Evolutionary conservation across 2,113 vertebrate genomes (phyloP).

Genomic region (Callospermophilus lateralis): DNA sequence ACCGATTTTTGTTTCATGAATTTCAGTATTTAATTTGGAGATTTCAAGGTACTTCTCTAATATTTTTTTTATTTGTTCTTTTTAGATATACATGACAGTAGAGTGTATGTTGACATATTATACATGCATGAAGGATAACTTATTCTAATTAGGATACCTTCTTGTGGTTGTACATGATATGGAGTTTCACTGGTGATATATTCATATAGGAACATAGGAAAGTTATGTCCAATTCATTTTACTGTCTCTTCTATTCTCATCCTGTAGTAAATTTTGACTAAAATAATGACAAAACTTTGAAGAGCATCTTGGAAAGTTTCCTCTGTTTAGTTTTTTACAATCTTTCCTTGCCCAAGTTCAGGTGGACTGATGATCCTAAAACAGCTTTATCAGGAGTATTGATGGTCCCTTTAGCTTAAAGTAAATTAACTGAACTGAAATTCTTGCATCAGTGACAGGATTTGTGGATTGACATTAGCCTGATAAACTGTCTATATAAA

Average conservation of each 20-base stretch:
- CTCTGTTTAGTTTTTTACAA: neutral
- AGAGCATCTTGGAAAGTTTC: neutral
- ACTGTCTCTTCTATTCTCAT: too few relatives aligned
- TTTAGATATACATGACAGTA: too few relatives aligned
- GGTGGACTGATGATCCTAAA: neutral
- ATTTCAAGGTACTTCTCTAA: neutral
- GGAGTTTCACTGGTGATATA: too few relatives aligned
- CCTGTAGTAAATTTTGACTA: neutral
- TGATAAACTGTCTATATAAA: neutral
- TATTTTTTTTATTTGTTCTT: neutral
- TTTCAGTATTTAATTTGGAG: constrained; percentile 28
- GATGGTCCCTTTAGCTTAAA: neutral
- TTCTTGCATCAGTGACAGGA: neutral
- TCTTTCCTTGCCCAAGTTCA: neutral
- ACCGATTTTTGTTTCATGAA: neutral
- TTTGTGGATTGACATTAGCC: neutral
- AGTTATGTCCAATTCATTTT: too few relatives aligned
- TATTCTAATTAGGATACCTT: too few relatives aligned
- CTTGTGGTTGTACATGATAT: too few relatives aligned
- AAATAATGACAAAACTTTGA: neutral
- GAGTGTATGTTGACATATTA: too few relatives aligned
- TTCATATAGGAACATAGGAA: too few relatives aligned
- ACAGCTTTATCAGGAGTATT: neutral
- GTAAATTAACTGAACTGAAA: neutral
- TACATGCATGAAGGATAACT: too few relatives aligned